Percentiles rank a stretch among this genome's conserved stretches.
Conservation (phyloP, 2,888 invertebrate genomes). For the Drosophila monieri region DNA sequence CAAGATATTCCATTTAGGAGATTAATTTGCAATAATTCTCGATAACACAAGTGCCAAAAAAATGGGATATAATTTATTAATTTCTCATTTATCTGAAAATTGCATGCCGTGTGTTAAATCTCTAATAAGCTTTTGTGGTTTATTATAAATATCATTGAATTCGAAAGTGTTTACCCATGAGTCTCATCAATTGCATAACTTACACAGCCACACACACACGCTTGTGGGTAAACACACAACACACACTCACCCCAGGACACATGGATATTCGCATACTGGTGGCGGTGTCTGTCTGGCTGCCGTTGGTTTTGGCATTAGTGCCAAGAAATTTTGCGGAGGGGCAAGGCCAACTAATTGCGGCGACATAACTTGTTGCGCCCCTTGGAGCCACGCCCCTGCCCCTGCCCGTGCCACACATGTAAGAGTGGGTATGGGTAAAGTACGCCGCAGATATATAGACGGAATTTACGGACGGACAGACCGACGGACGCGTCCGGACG, state of each 20-base stretch:
- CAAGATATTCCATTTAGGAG: not conserved
- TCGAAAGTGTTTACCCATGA: conserved; percentile 52
- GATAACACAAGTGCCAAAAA: not conserved
- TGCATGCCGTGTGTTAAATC: conserved; percentile 4
- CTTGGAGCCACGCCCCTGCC: conserved; percentile 33
- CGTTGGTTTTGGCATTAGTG: conserved; percentile 77
- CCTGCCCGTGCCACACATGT: conserved; percentile 9
- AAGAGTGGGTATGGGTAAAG: conserved; percentile 32
- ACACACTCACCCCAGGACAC: not conserved
- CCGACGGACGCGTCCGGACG: conserved; percentile 33
- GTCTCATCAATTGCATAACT: conserved; percentile 52
- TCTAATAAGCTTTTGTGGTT: conserved; percentile 31
- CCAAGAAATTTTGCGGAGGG: conserved; percentile 72
- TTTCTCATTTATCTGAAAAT: conserved; percentile 1
- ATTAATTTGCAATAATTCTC: not conserved
- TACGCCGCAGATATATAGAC: conserved; percentile 51
- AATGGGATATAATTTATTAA: not conserved
- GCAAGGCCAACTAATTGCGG: conserved; percentile 75
- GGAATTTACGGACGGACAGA: conserved; percentile 18
- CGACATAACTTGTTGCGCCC: conserved; percentile 73
- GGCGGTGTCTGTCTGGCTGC: conserved; percentile 52
- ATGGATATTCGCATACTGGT: conserved; percentile 1
- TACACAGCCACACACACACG: conserved; percentile 35
- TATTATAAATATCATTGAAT: conserved; percentile 56
- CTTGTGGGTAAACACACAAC: conserved; percentile 13